These are phyloP conservation scores for Myotis brandtii DNA, from an alignment of 2,113 vertebrate genomes.

Conservation along the genomic window DNA sequence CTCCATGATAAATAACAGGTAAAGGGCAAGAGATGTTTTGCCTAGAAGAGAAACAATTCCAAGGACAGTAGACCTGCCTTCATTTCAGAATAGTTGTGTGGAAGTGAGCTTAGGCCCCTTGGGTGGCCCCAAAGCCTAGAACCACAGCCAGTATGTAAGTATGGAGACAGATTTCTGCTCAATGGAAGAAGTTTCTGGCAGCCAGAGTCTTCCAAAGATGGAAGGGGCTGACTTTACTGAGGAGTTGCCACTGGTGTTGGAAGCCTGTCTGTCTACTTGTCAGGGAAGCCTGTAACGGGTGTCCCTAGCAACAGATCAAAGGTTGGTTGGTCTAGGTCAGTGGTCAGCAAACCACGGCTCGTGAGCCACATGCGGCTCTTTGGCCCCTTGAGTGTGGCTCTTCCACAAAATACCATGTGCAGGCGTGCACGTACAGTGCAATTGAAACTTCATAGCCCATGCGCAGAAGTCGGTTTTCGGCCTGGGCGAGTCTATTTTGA, in stretches of 20 bases:
- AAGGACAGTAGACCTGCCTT: background rate
- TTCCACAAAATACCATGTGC: too few species aligned
- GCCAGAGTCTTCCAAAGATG: background rate
- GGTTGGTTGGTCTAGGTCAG: background rate
- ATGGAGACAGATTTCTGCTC: background rate
- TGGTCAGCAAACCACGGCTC: too few species aligned
- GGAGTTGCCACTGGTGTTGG: background rate
- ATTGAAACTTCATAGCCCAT: too few species aligned
- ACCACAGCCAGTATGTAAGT: background rate
- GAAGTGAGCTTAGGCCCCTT: background rate
- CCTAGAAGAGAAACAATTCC: background rate
- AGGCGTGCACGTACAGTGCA: too few species aligned
- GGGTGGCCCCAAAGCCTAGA: background rate
- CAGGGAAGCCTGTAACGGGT: background rate
- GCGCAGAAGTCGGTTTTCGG: too few species aligned
- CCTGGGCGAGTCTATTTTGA: too few species aligned
- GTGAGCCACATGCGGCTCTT: too few species aligned
- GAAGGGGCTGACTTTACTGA: background rate
- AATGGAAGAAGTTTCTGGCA: slow-evolving; percentile 1
- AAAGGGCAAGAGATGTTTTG: background rate
- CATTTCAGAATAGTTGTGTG: background rate
- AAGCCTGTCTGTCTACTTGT: background rate
- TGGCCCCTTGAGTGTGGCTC: too few species aligned
- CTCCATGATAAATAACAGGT: background rate
- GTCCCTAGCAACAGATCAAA: background rate